phyloP scores from a whole-genome alignment of 1,140 invertebrate genomes.

The Chymomyza costata region DNA sequence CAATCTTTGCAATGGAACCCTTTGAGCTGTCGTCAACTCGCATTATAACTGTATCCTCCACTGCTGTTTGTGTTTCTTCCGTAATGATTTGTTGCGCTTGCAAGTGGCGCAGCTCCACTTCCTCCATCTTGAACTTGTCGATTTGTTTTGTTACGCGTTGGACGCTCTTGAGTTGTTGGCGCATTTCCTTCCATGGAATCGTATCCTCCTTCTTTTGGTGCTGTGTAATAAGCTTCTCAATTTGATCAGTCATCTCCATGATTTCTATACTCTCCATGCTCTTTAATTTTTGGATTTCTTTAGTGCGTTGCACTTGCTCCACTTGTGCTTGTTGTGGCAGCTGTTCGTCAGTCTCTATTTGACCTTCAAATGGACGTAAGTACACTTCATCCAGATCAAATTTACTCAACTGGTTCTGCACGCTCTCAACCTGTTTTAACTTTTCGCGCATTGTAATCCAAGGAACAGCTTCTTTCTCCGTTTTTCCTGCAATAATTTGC shows the following conservation, averaged over 20 bases:
- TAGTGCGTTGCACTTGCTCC: conserved; percentile 49
- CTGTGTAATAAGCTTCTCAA: conserved; percentile 63
- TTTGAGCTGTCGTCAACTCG: conserved; percentile 63
- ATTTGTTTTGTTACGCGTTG: conserved; percentile 65
- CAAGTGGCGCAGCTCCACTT: conserved; percentile 61
- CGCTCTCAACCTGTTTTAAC: conserved; percentile 59
- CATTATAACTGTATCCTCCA: conserved; percentile 44
- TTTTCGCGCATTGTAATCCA: conserved; percentile 75
- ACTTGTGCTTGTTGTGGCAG: conserved; percentile 54
- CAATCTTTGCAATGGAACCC: conserved; percentile 57
- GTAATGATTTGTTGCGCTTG: conserved; percentile 47
- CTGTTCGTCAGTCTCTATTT: conserved; percentile 51
- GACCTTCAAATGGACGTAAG: conserved; percentile 51
- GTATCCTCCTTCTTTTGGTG: conserved; percentile 58
- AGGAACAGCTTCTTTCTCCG: conserved; percentile 68
- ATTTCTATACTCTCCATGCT: conserved; percentile 74
- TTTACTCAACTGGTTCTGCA: conserved; percentile 66
- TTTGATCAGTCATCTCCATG: conserved; percentile 70
- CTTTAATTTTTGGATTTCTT: conserved; percentile 66
- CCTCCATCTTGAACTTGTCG: conserved; percentile 72
- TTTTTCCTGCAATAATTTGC: conserved; percentile 65
- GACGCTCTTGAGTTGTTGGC: conserved; percentile 69
- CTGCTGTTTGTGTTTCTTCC: conserved; percentile 45
- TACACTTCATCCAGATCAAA: conserved; percentile 71
- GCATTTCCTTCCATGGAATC: conserved; percentile 74